These are phyloP conservation scores for Colletes latitarsis DNA, from an alignment of 1,140 invertebrate genomes.

Conservation along the genomic window DNA sequence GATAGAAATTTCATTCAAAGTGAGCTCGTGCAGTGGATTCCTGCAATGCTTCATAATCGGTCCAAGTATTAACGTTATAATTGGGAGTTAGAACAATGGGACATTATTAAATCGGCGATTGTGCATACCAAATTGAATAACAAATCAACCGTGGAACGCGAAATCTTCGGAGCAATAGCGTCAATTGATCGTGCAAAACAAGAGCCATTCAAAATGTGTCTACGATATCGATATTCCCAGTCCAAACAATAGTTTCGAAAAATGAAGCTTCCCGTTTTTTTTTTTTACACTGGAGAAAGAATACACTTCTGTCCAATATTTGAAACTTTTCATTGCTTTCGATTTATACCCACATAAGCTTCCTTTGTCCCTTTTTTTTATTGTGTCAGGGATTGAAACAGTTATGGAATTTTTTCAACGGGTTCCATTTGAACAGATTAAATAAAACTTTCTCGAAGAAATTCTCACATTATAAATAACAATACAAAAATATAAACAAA, in stretches of 20 bases:
- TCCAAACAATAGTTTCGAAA: neutral
- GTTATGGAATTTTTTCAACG: no score
- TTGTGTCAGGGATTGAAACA: no score
- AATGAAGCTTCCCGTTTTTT: neutral
- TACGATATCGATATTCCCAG: neutral
- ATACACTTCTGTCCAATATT: no score
- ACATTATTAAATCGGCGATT: neutral
- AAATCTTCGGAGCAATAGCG: neutral
- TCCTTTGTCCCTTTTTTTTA: no score
- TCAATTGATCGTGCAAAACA: neutral
- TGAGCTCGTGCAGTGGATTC: neutral
- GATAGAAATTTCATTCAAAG: neutral
- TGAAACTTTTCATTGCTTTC: neutral
- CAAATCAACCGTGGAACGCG: neutral
- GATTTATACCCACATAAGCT: neutral
- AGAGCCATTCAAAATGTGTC: neutral
- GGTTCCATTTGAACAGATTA: no score
- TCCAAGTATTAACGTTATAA: constrained; percentile 4
- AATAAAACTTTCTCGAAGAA: no score
- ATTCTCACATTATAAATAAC: no score
- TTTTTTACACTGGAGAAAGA: neutral
- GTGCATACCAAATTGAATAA: neutral
- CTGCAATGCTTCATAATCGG: neutral
- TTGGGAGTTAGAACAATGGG: neutral
- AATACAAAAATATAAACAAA: no score